Evolutionary conservation across 2,113 vertebrate genomes (phyloP), one percentile per base, ranked within the genome.

Genomic region (Capra hircus): DNA sequence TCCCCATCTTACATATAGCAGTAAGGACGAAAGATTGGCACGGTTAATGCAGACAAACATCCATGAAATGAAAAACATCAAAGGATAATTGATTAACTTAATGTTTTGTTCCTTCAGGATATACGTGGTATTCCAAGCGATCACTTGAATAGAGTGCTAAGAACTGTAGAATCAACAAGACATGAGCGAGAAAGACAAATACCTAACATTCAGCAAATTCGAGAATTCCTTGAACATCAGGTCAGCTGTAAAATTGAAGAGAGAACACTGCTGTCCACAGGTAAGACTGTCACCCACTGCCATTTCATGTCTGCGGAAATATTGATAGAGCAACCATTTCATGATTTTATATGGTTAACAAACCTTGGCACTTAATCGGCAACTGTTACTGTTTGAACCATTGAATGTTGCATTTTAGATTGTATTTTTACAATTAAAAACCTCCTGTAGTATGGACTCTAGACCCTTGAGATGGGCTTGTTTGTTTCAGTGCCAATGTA

Each of bases 121-220:
- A 95, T 97, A 40, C 98, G 98, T 0, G 98, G 99, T 45, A 99
- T 99, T 96, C 90, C 99, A 23, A 99, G 74, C 7, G 98, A 99
- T 62, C 97, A 94, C 16, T 96, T 99, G 60, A 98, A 94, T 57
- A 98, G 97, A 96, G 98, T 99, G 59, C 88, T 99, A 92, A 96
- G 83, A 97, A 82, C 92, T 17, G 23, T 99, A 74, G 97, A 99
- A n/a, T 92, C 23, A 80, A 88, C 95, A 52, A 98, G 99, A 97
- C 97, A 98, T 3, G 43, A 96, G 83, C 98, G 95, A 94, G 96
- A 96, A 89, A 99, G 97, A 90, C 94, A 98, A 14, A 84, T 99
- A 25, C 99, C 99, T 10, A 67, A 94, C 93, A 98, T 99, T 27
- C 98, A 98, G 0, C 88, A 97, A 43, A 98, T 99, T 57, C 98